Percentiles rank a stretch among this genome's conserved stretches.
phyloP scores from a whole-genome alignment of 2,797 vertebrate genomes.

The Lagodon rhomboides region DNA sequence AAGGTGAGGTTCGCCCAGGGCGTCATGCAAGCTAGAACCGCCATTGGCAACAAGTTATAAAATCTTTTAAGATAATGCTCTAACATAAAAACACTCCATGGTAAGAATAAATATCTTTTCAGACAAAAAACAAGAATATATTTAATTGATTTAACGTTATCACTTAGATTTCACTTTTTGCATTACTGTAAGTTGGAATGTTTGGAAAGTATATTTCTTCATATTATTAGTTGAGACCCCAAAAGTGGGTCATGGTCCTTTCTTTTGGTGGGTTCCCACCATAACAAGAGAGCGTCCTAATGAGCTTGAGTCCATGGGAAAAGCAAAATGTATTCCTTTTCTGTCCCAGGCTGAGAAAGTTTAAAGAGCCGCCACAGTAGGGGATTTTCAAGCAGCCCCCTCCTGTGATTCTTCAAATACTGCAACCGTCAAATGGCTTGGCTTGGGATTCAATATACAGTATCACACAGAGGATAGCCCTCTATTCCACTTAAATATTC shows the following conservation, averaged over 20 bases:
- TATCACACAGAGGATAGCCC: conserved; percentile 68
- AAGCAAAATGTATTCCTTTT: conserved; percentile 73
- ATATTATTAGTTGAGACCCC: conserved; percentile 38
- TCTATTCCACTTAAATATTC: conserved; percentile 66
- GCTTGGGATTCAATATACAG: conserved; percentile 69
- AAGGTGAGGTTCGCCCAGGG: no score
- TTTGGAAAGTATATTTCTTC: conserved; percentile 49
- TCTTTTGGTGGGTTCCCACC: conserved; percentile 61
- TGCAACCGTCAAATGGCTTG: conserved; percentile 75
- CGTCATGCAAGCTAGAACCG: no score
- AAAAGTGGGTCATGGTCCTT: conserved; percentile 72
- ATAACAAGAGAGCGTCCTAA: conserved; percentile 73
- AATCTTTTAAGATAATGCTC: no score
- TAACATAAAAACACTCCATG: no score
- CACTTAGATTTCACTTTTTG: not conserved
- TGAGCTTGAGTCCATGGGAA: conserved; percentile 71
- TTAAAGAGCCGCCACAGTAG: conserved; percentile 77
- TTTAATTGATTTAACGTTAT: no score
- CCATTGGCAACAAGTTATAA: no score
- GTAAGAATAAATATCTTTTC: no score
- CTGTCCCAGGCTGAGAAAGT: conserved; percentile 73
- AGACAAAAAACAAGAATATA: no score
- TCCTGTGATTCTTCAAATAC: conserved; percentile 80
- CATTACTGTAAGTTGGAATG: conserved; percentile 20
- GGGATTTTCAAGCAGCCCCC: conserved; percentile 76